These are phyloP conservation scores for Trichomalopsis sarcophagae DNA, from an alignment of 1,140 invertebrate genomes.

Conservation along the genomic window DNA sequence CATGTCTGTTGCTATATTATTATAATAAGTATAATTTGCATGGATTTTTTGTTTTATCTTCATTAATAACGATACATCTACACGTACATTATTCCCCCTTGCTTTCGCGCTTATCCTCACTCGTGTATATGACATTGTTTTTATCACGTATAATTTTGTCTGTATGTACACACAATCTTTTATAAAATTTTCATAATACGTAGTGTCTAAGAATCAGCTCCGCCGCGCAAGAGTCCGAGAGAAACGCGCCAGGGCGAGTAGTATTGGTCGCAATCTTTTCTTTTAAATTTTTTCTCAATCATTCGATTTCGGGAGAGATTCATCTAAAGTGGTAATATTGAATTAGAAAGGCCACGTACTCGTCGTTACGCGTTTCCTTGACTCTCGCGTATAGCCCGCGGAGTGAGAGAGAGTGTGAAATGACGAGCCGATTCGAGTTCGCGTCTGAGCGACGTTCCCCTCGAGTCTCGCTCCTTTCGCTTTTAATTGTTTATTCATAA, in stretches of 20 bases:
- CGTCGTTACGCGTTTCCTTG: constrained; percentile 53
- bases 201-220: constrained; percentile 46
- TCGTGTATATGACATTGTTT: constrained; percentile 49
- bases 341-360: constrained; percentile 45
- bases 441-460: not conserved
- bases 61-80: constrained; percentile 51
- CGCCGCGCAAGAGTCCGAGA: constrained; percentile 33
- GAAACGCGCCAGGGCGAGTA: constrained; percentile 54
- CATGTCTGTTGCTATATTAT: constrained; percentile 45
- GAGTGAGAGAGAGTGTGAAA: constrained; percentile 35
- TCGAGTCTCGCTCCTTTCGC: not conserved
- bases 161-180: constrained; percentile 52
- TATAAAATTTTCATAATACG: constrained; percentile 52
- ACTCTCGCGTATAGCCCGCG: constrained; percentile 31
- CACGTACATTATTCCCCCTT: constrained; percentile 46
- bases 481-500: constrained; percentile 43
- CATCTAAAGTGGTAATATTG: not conserved
- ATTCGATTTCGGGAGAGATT: not conserved
- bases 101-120: not conserved
- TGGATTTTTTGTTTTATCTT: constrained; percentile 41
- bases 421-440: constrained; percentile 34
- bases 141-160: constrained; percentile 52
- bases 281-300: not conserved
- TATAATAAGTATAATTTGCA: constrained; percentile 48
- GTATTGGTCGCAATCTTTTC: not conserved